Evolutionary conservation across 2,888 invertebrate genomes (phyloP), one percentile per base, ranked within the genome.

Genomic region (Schrankia costaestrigalis): DNA sequence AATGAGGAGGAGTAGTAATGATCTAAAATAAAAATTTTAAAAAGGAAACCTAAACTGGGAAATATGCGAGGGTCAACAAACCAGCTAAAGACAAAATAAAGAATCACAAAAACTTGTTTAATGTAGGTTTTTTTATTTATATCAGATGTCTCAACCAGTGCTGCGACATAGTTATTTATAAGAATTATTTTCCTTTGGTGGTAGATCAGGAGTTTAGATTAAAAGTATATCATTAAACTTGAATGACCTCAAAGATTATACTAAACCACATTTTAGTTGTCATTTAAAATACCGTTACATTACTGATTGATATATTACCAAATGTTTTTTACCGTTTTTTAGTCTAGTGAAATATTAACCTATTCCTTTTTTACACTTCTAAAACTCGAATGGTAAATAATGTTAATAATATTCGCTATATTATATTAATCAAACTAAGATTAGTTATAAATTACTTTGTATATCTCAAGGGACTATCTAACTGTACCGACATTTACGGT

Each of bases 11-110:
- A n/a, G n/a, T n/a, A n/a, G n/a, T n/a, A n/a, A n/a, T n/a, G n/a
- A n/a, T n/a, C n/a, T n/a, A n/a, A n/a, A n/a, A n/a, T n/a, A n/a
- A n/a, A 39, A 50, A 55, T 52, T 50, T 59, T 57, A 62, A 65
- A 50, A 61, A 65, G 65, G 60, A 66, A 64, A 64, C 61, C 50
- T 64, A 56, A 60, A 46, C 59, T 66, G 51, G 58, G 54, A 65
- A 63, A 64, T 57, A 39, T 46, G 12, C 34, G 63, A 68, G 66
- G 62, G 64, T 59, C 58, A 55, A 53, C 41, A 49, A 56, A 58
- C 51, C 26, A 56, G 35, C 48, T 56, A 38, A 56, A 43, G 32
- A 50, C 41, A 53, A n/a, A 51, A 43, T 48, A 45, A 45, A 39
- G 33, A 43, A 34, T 28, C 17, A 40, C 37, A 39, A 46, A 48